Base-by-base conservation (phyloP, 2,888 invertebrate species). In the Malthinus seriepunctatus region DNA sequence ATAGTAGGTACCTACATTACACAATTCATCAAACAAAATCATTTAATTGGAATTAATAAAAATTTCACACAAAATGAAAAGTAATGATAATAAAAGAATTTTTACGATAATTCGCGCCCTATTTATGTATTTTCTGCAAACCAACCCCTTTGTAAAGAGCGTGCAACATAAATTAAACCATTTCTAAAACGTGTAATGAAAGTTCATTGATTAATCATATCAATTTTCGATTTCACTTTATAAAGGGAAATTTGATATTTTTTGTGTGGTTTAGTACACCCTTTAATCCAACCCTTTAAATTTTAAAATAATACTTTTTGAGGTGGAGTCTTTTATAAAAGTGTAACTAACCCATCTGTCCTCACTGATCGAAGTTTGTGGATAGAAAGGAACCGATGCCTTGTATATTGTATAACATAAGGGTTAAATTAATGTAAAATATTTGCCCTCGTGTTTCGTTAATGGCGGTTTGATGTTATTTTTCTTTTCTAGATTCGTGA, bases 401-500 rank as follows among this genome's bases (percentile, higher is more conserved):
- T 32, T 37, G n/a, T n/a, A n/a, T n/a, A n/a, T n/a, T 32, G 14
- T 14, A 37, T 11, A 47, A 23, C 23, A 9, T 38, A 31, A 33
- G 51, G 44, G 42, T 44, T 51, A 10, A 32, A 34, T 42, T 51
- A 44, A 45, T 44, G 34, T 45, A 12, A 15, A 38, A 52, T 52
- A 44, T 51, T 51, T 39, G 32, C 50, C 39, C 39, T 51, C 38
- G 39, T 51, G 39, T 51, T 32, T 51, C 23, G 51, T 52, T 52
- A 52, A 52, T 52, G 32, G 44, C 14, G 52, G 32, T 23, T 23
- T 34, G 46, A 37, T 47, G 53, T 53, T 47, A 53, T 47, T 53
- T 53, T 53, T 47, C 46, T 47, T 53, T 11, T 46, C 47, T 53
- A 32, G 31, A 31, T 52, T 46, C 53, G 53, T 53, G 47, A 11